Evolutionary conservation across 1,140 invertebrate genomes (phyloP), one percentile per base, ranked within the genome.

Genomic region (Ostrea denselamellosa): DNA sequence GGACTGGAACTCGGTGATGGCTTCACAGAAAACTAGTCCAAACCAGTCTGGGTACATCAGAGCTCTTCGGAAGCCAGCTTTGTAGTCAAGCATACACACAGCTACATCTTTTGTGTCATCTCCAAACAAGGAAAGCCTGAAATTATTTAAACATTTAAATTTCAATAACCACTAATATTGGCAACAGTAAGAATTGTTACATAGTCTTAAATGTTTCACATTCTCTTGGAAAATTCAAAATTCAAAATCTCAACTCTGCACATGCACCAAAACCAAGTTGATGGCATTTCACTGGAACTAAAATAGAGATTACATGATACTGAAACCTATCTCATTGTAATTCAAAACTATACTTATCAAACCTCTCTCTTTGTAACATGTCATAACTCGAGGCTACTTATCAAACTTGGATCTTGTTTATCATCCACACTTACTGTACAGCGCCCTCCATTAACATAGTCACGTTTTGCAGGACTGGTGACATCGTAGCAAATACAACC

Each of bases 31-130:
- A 2, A 83, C n/a, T 0, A 51, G 19, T 2, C 53, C 22, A 19
- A 54, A 83, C 51, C 44, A 83, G 82, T 53, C 82, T 0, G 82
- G 82, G 82, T 83, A 83, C 82, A 83, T 83, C 19, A 83, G 82
- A 8, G 82, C 82, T 22, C 82, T 22, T 0, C 44, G 17, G 51
- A 54, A 53, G 51, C 53, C n/a, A 7, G 82, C 44, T n/a, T 8
- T 17, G 51, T 53, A 34, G 53, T 83, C 51, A n/a, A 83, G 53
- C 17, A 52, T 51, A 83, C 82, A 83, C 17, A n/a, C 53, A 10
- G 82, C 82, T 22, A 52, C 51, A 28, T 44, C 82, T 19, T 14
- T 54, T 51, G 68, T 77, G 8, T 77, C 68, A 77, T 77, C 68
- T 77, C 68, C 68, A 77, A 77, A 77, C 25, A 77, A 77, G 28